phyloP scores from a whole-genome alignment of 2,113 vertebrate species.

The Silurus glanis region DNA sequence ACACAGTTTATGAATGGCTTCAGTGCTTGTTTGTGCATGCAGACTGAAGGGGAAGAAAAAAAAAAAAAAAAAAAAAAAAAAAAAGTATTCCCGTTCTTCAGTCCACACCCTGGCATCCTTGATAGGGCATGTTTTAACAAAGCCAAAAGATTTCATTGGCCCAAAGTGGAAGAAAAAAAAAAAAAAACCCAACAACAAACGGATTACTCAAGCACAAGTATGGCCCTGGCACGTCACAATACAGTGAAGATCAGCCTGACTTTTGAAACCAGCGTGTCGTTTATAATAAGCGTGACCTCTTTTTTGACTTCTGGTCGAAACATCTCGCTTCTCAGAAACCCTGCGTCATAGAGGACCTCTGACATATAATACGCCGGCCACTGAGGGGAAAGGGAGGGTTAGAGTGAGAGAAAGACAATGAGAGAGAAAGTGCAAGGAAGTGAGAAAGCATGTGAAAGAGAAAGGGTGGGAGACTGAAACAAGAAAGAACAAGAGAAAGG shows the following conservation, averaged over 20 bases:
- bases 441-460: background rate
- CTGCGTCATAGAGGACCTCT: constrained; percentile 28
- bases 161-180: background rate
- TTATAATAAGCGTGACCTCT: background rate
- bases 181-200: background rate
- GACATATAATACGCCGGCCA: constrained; percentile 32
- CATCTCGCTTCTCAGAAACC: constrained; percentile 30
- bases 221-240: background rate
- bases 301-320: background rate
- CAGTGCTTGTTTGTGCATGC: background rate
- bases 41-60: background rate
- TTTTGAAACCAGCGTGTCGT: background rate
- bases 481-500: background rate
- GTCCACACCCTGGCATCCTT: constrained; percentile 1
- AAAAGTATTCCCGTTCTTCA: background rate
- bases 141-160: background rate
- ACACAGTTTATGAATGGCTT: background rate
- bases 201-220: background rate
- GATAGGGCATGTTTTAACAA: constrained; percentile 10
- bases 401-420: background rate
- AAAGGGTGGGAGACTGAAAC: background rate
- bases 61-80: background rate
- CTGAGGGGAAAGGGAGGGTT: background rate
- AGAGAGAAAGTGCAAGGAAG: background rate
- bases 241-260: background rate